Conservation (phyloP, 2,888 invertebrate genomes). For the Microplitis manilae region DNA sequence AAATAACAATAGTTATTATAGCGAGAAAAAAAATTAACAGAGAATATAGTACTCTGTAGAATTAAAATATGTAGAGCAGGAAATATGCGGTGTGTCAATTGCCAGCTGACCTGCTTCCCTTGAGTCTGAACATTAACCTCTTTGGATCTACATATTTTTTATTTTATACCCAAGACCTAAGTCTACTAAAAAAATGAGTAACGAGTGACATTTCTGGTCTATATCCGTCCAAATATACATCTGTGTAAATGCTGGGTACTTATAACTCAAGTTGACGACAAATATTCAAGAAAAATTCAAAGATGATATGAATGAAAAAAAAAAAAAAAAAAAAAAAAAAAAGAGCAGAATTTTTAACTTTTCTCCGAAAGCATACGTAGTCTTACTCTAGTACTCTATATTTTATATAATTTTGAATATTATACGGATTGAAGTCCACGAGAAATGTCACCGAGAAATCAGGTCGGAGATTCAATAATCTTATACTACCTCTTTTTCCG, state of each 20-base stretch:
- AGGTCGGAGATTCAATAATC: conserved; percentile 9
- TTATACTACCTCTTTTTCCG: neutral
- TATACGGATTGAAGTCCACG: neutral
- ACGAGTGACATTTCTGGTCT: conserved; percentile 23
- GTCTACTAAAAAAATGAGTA: conserved; percentile 18
- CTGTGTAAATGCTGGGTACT: neutral
- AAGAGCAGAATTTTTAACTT: too few relatives aligned
- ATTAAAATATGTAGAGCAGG: conserved; percentile 23
- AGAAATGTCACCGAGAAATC: neutral
- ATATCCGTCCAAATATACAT: neutral
- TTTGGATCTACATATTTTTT: neutral
- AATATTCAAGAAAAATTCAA: conserved; percentile 5
- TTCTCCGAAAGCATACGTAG: too few relatives aligned
- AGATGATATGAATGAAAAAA: neutral
- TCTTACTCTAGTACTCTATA: too few relatives aligned
- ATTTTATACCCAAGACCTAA: neutral
- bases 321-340: too few relatives aligned
- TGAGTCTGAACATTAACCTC: conserved; percentile 8
- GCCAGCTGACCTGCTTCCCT: conserved; percentile 43
- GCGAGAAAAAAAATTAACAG: neutral
- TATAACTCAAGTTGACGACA: neutral
- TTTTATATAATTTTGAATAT: neutral
- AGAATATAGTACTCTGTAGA: conserved; percentile 7
- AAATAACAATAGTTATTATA: neutral
- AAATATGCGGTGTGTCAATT: conserved; percentile 42